phyloP scores from a whole-genome alignment of 2,888 invertebrate species.

The Heteropelma amictum region DNA sequence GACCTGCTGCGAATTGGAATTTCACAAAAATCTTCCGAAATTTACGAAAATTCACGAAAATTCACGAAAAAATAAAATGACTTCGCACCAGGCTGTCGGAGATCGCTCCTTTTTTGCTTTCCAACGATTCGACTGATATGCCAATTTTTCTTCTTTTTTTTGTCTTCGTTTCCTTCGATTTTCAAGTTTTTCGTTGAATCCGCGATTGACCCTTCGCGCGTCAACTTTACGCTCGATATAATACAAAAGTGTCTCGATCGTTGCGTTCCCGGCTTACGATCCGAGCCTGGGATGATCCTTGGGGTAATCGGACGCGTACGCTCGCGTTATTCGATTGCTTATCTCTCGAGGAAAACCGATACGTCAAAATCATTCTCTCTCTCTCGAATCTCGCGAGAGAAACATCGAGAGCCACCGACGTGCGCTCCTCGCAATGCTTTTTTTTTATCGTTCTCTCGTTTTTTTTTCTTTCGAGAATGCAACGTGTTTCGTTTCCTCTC shows the following conservation, averaged over 20 bases:
- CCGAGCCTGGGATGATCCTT: conserved; percentile 45
- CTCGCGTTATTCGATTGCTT: conserved; percentile 36
- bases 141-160: conserved; percentile 32
- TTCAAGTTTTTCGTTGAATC: background rate
- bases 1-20: too few relatives aligned
- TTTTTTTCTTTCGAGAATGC: conserved; percentile 8
- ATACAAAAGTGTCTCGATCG: background rate
- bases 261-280: conserved; percentile 42
- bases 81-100: too few relatives aligned
- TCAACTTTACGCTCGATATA: conserved; percentile 1
- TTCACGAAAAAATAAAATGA: background rate
- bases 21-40: background rate
- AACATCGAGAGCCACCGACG: too few relatives aligned
- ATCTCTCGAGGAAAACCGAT: conserved; percentile 47
- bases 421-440: too few relatives aligned
- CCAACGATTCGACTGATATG: conserved; percentile 51
- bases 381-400: too few relatives aligned
- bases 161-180: background rate
- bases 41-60: background rate
- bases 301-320: conserved; percentile 45
- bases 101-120: too few relatives aligned
- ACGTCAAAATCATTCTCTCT: conserved; percentile 15
- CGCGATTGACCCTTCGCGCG: background rate
- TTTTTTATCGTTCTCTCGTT: too few relatives aligned
- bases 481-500: conserved; percentile 19